Base-by-base conservation (phyloP, 2,888 invertebrate genomes). In the Chesias legatella region DNA sequence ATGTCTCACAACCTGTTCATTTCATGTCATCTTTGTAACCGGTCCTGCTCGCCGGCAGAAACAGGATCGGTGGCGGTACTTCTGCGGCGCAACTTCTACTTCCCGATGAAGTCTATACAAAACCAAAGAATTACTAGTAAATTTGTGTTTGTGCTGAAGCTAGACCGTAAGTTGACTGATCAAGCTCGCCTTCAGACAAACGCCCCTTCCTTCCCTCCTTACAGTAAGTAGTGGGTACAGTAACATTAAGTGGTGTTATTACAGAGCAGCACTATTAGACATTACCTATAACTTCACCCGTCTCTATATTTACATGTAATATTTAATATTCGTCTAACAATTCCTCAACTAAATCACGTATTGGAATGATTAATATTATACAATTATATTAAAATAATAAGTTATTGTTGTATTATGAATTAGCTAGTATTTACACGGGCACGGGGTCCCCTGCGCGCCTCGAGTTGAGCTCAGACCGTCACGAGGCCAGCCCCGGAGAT, bases 331-430 rank as follows among this genome's bases (percentile, higher is more conserved):
- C 48, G 56, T 45, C 67, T 65, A 72, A 63, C 71, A 70, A 75
- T 73, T 73, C 68, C 74, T 64, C 63, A 53, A 58, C 63, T 57
- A 58, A 60, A 55, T 58, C 63, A 53, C 64, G 63, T 72, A 69
- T 63, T 82, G 83, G 83, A 84, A 84, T 84, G 83, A 69, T 78
- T 46, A 31, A 54, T 54, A 58, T 48, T 47, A 49, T 56, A 48
- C 40, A 45, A 39, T 17, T 17, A 17, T 3, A 17, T 5, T 5
- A 17, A 3, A 17, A 17, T 17, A 17, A 17, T 17, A 17, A 10
- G n/a, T 7, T 39, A 28, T 28, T 30, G 42, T 40, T 24, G 31
- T 44, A 44, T 27, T 46, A 48, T 17, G 5, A 17, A 17, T 17
- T 17, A 39, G 40, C 53, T 48, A 50, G n/a, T 69, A 71, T 73